A percentile compares a stretch with the other conserved stretches of the same genome.
These are phyloP conservation scores for Lissonota sp. DNA, from an alignment of 2,888 invertebrate species.

Conservation along the genomic window DNA sequence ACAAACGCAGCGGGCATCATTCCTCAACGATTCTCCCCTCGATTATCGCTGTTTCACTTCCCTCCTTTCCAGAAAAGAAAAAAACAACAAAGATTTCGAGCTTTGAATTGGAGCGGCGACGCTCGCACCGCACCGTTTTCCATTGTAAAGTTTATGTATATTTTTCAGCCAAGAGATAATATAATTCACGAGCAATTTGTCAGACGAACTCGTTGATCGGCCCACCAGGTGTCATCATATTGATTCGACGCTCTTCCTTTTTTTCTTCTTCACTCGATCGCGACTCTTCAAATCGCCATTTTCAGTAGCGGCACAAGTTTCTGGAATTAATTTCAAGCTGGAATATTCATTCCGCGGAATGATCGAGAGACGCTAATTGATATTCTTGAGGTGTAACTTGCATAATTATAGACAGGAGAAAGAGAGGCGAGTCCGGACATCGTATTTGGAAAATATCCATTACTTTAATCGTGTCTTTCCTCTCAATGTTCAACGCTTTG, in stretches of 20 bases:
- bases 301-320: background rate
- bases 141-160: slow-evolving; percentile 50
- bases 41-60: slow-evolving; percentile 31
- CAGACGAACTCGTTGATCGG: slow-evolving; percentile 46
- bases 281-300: background rate
- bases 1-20: slow-evolving; percentile 52
- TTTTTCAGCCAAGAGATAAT: background rate
- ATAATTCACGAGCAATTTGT: slow-evolving; percentile 55
- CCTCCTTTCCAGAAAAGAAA: slow-evolving; percentile 14
- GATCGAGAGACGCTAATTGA: slow-evolving; percentile 9
- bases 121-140: slow-evolving; percentile 7
- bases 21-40: slow-evolving; percentile 32
- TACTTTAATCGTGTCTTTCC: slow-evolving; percentile 42
- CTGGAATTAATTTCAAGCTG: slow-evolving; percentile 26
- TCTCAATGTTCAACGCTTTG: background rate
- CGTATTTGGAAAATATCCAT: slow-evolving; percentile 46
- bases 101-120: slow-evolving; percentile 17
- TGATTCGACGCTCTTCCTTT: slow-evolving; percentile 13
- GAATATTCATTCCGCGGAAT: slow-evolving; percentile 59
- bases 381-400: background rate
- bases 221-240: slow-evolving; percentile 56
- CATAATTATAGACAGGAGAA: slow-evolving; percentile 39
- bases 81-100: slow-evolving; percentile 57
- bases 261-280: slow-evolving; percentile 2
- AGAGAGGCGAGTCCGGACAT: slow-evolving; percentile 9